These are phyloP conservation scores for Amniataba percoides DNA, from an alignment of 2,797 vertebrate genomes.

Conservation along the genomic window DNA sequence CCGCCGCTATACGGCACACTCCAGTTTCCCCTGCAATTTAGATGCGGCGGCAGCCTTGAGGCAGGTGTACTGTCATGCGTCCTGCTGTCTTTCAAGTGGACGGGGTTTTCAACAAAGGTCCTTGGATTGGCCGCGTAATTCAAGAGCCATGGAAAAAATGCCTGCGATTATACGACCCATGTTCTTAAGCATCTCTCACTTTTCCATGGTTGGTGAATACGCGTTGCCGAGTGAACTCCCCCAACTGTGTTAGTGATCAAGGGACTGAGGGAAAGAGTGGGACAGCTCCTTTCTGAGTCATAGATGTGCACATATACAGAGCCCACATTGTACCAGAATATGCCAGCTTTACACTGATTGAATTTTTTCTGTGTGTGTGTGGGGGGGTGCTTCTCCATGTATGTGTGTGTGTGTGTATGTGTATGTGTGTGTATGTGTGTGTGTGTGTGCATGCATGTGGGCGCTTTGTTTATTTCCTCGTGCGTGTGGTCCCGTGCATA, in stretches of 20 bases:
- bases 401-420: conserved; percentile 47
- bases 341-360: conserved; percentile 54
- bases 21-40: conserved; percentile 65
- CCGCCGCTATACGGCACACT: conserved; percentile 44
- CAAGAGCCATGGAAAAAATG: conserved; percentile 61
- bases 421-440: conserved; percentile 27
- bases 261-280: conserved; percentile 53
- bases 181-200: conserved; percentile 49
- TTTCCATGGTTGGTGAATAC: conserved; percentile 67
- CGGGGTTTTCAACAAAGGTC: conserved; percentile 49
- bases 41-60: conserved; percentile 26
- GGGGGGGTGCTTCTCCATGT: conserved; percentile 46
- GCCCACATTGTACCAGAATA: conserved; percentile 72
- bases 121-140: conserved; percentile 45
- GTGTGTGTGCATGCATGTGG: conserved; percentile 54
- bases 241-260: conserved; percentile 75
- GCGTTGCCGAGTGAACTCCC: conserved; percentile 45
- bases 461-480: conserved; percentile 26
- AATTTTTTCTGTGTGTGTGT: conserved; percentile 40
- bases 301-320: conserved; percentile 69
- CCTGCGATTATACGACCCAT: conserved; percentile 33
- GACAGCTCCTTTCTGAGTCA: conserved; percentile 61
- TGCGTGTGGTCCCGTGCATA: conserved; percentile 63
- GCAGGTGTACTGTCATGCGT: conserved; percentile 53
- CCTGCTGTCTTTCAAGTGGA: conserved; percentile 46